Conservation (phyloP, 2,888 invertebrate species). For the Amblyjoppa fuscipennis region DNA sequence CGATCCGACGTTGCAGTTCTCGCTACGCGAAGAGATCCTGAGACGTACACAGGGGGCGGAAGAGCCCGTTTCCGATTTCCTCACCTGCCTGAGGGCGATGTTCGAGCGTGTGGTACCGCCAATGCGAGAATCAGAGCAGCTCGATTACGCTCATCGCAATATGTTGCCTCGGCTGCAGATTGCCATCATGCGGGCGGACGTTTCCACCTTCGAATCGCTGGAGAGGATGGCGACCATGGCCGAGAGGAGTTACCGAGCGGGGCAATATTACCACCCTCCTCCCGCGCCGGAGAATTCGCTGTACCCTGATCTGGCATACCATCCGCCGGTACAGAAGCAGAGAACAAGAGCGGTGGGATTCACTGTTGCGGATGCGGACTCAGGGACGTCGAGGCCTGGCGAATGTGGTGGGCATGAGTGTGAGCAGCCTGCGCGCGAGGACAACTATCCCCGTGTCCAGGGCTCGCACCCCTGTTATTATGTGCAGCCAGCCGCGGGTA, state of each 20-base stretch:
- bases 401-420: too few species aligned
- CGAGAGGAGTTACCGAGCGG: background rate
- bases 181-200: background rate
- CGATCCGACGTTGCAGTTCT: background rate
- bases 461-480: too few species aligned
- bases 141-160: constrained; percentile 26
- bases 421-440: too few species aligned
- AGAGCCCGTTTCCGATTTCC: constrained; percentile 14
- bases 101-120: background rate
- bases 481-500: too few species aligned
- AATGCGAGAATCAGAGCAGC: background rate
- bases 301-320: too few species aligned
- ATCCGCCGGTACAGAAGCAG: too few species aligned
- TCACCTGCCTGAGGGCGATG: constrained; percentile 6
- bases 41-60: constrained; percentile 9
- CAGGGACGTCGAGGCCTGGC: too few species aligned
- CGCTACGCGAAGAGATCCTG: background rate
- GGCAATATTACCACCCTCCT: background rate
- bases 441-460: too few species aligned
- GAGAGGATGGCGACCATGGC: background rate
- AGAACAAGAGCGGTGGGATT: too few species aligned
- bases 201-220: background rate
- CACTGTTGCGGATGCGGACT: too few species aligned
- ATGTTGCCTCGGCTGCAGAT: constrained; percentile 34
- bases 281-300: background rate